Evolutionary conservation across 2,113 vertebrate species (phyloP), one percentile per base, ranked within the genome.

Genomic region (Sebastes fasciatus): DNA sequence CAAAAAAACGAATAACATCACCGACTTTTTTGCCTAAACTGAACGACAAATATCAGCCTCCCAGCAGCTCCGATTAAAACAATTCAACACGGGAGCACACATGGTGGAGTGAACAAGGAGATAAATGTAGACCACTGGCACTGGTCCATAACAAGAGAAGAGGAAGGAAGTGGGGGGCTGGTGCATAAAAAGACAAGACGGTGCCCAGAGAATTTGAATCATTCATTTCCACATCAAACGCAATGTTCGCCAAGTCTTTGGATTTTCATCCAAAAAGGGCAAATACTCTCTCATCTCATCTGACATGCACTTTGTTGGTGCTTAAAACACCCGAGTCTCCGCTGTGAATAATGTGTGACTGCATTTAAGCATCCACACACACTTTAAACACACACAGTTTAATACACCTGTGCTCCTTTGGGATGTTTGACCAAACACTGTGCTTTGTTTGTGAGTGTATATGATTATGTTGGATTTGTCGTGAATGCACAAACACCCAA

Each of bases 301-400:
- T 73, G 6, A 77, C 74, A 84, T 88, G 77, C 89, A 76, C 89
- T 88, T 84, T 90, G 83, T 80, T 78, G 77, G 17, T 55, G 57
- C 63, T 68, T 55, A n/a, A 82, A 64, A 67, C 43, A 23, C 10
- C 51, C n/a, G 0, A 74, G 49, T 62, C 42, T 67, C 52, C 13
- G 3, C 60, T 69, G 60, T 64, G 58, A 62, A 49, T 64, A 21
- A 75, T 61, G 70, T 17, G 43, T 58, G n/a, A 68, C 52, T 72
- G 16, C 57, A 49, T 21, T 21, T 40, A 11, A 60, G 14, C 9
- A 61, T 23, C 1, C 16, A 69, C 48, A 42, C 40, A 54, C 58
- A 10, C 57, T 21, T 23, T 6, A 63, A 21, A 52, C 54, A 64
- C 45, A 54, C 42, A 6, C 21, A 11, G 0, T 0, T 12, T 54